Evolutionary conservation across 2,797 vertebrate genomes (phyloP).

Genomic region (Mycteria americana): DNA sequence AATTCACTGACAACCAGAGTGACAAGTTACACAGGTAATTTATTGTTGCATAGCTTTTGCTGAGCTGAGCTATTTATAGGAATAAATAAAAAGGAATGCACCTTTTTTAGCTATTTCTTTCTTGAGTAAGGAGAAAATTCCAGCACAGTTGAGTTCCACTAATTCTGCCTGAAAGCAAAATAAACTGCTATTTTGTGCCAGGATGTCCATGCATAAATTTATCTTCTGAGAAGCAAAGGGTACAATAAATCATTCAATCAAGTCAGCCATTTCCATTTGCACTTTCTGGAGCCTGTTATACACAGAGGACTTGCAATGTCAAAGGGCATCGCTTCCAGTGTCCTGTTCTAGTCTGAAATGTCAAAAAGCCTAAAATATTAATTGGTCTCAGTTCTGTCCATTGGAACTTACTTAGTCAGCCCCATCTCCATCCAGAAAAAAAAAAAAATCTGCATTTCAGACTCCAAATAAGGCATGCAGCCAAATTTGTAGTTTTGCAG

Average conservation of each 20-base stretch:
- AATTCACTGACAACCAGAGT: background rate
- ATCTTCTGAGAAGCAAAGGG: background rate
- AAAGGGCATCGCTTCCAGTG: background rate
- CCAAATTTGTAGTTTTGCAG: background rate
- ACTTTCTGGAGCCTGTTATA: background rate
- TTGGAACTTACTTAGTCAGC: background rate
- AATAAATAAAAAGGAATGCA: background rate
- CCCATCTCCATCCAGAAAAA: background rate
- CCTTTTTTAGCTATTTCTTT: background rate
- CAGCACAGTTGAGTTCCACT: background rate
- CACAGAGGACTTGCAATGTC: background rate
- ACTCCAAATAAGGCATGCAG: background rate
- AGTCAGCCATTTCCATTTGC: background rate
- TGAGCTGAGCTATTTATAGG: background rate
- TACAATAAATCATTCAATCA: background rate
- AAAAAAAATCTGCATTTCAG: background rate
- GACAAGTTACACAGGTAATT: background rate
- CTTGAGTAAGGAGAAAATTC: background rate
- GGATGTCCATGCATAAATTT: background rate
- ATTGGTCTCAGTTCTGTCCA: background rate
- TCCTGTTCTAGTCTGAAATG: background rate
- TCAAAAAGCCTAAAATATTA: background rate
- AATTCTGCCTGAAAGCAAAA: background rate
- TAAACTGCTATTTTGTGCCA: background rate
- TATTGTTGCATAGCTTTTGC: background rate